phyloP scores from a whole-genome alignment of 2,797 vertebrate genomes.

The Borostomias antarcticus region DNA sequence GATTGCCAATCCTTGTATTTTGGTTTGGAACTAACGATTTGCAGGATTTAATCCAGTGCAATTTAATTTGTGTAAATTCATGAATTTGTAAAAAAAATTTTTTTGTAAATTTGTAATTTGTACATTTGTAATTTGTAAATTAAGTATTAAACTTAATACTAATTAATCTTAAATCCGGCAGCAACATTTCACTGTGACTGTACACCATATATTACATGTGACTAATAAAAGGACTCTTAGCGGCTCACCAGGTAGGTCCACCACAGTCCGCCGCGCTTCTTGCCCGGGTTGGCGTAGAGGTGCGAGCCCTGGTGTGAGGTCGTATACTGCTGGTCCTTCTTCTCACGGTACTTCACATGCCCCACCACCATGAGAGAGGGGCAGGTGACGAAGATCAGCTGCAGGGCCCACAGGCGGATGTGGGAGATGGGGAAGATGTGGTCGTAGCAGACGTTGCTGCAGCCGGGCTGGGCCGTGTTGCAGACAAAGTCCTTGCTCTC shows the following conservation, averaged over 20 bases:
- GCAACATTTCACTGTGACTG: too few relatives aligned
- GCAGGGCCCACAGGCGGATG: slow-evolving; percentile 85
- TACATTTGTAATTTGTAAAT: too few relatives aligned
- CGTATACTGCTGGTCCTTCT: slow-evolving; percentile 69
- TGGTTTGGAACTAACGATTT: too few relatives aligned
- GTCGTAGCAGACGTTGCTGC: slow-evolving; percentile 87
- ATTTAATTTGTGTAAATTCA: background rate
- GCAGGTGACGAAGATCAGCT: slow-evolving; percentile 85
- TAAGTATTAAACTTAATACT: too few relatives aligned
- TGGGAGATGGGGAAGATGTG: slow-evolving; percentile 85
- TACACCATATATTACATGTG: too few relatives aligned
- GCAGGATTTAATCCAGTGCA: too few relatives aligned
- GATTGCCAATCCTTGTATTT: background rate
- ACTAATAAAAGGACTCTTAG: too few relatives aligned
- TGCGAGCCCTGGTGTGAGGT: slow-evolving; percentile 34
- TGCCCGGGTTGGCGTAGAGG: slow-evolving; percentile 79
- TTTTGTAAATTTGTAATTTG: background rate
- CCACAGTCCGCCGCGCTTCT: too few relatives aligned
- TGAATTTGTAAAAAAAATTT: background rate
- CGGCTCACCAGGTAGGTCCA: slow-evolving; percentile 79
- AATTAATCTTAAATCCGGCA: too few relatives aligned
- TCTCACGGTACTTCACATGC: slow-evolving; percentile 88
- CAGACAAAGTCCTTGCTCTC: slow-evolving; percentile 90
- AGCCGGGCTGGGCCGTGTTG: slow-evolving; percentile 90
- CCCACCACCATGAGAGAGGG: slow-evolving; percentile 89